Percentiles rank a stretch among this genome's conserved stretches.
These are phyloP conservation scores for Diceros bicornis DNA, from an alignment of 2,797 vertebrate genomes.

Conservation along the genomic window DNA sequence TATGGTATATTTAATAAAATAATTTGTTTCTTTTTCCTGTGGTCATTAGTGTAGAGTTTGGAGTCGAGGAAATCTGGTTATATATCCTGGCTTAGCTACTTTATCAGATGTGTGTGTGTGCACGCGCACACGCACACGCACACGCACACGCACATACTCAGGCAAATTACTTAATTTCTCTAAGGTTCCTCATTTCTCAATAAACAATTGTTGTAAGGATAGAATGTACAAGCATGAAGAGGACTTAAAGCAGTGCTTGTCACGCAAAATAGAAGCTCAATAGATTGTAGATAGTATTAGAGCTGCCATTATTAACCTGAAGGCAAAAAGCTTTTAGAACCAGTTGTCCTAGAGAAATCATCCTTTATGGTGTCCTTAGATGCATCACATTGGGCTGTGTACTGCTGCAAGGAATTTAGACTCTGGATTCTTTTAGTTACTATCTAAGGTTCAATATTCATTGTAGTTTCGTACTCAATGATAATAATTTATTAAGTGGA, in stretches of 20 bases:
- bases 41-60: not conserved
- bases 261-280: not conserved
- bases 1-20: slow-evolving; percentile 20
- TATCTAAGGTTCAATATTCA: not conserved
- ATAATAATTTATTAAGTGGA: not conserved
- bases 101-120: not conserved
- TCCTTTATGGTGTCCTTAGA: not conserved
- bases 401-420: not conserved
- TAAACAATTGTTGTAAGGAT: not conserved
- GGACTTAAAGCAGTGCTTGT: not conserved
- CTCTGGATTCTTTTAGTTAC: slow-evolving; percentile 31
- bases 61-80: not conserved
- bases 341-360: not conserved
- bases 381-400: not conserved
- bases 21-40: not conserved
- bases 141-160: not conserved
- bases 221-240: not conserved
- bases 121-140: not conserved
- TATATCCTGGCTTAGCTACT: not conserved
- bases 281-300: not conserved
- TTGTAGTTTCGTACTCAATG: slow-evolving; percentile 1
- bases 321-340: slow-evolving; percentile 1
- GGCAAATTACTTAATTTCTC: not conserved
- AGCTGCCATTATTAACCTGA: not conserved
- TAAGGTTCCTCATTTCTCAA: not conserved